Base-by-base conservation (phyloP, 1,140 invertebrate genomes). In the Battus philenor region DNA sequence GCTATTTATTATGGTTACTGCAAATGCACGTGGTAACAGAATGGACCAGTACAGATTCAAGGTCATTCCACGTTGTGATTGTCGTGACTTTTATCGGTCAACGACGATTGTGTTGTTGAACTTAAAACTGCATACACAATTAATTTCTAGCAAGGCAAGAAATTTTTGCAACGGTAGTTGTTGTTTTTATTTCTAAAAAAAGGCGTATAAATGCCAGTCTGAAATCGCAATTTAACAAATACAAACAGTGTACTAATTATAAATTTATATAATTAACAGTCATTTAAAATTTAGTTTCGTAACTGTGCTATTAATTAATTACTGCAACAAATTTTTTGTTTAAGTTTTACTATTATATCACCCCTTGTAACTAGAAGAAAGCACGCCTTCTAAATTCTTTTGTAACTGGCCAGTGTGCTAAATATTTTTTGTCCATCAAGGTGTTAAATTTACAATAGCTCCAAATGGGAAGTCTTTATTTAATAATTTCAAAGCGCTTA, bases 351-450 rank as follows among this genome's bases (percentile, higher is more conserved):
- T 36, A 16, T 41, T 16, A 6, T 10, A 5, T n/a, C 13, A 41
- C 20, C 39, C 33, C 20, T 29, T 48, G 13, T 13, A 2, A 10
- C 10, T 38, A 52, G 6, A 29, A 32, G 15, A 41, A 36, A 5
- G 4, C 10, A 39, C 22, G 54, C 57, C 58, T 50, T 45, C 29
- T 39, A 64, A 55, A 52, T 54, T 36, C 18, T 10, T 31, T 34
- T 34, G 10, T 41, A 38, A 55, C 32, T 44, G 36, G 41, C 39
- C 38, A 38, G 45, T 38, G 43, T 53, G 50, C 50, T 45, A 54
- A 60, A 59, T 41, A 50, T 74, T 80, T 75, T 77, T 77, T 78
- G 59, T 54, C 60, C 52, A 61, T 47, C 47, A 61, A 66, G 70
- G 74, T 74, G 76, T 68, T 43, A 61, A 72, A 33, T 66, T 70